A percentile compares a stretch with the other conserved stretches of the same genome.
Conservation (phyloP, 2,888 invertebrate species). For the Ichneumoninae sp. region DNA sequence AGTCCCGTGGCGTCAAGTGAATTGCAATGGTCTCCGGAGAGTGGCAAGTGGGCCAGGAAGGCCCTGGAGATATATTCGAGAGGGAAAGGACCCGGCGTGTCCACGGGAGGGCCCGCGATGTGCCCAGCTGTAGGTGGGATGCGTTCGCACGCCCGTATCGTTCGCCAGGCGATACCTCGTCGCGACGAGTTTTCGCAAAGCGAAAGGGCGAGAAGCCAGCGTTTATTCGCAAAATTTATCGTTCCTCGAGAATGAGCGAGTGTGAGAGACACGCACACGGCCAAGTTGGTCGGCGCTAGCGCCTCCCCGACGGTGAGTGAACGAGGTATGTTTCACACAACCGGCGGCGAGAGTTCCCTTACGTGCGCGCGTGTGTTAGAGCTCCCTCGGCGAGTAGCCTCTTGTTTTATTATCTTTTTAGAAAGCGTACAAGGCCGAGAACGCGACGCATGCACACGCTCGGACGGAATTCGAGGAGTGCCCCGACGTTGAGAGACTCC, state of each 20-base stretch:
- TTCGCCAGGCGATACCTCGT: conserved; percentile 20
- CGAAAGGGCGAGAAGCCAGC: conserved; percentile 36
- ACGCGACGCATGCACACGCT: conserved; percentile 23
- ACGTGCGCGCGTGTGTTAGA: not conserved
- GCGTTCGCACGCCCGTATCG: conserved; percentile 36
- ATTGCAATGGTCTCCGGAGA: not conserved
- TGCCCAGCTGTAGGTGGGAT: conserved; percentile 32
- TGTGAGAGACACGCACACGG: not conserved
- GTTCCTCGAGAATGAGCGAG: not conserved
- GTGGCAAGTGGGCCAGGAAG: conserved; percentile 4
- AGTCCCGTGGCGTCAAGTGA: not conserved
- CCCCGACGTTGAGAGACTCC: conserved; percentile 59
- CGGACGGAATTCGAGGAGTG: conserved; percentile 70
- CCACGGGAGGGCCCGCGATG: conserved; percentile 6
- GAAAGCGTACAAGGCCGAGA: conserved; percentile 72
- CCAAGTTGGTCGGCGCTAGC: conserved; percentile 5
- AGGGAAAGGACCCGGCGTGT: conserved; percentile 21
- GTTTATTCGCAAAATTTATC: conserved; percentile 23
- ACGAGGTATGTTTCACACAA: conserved; percentile 7
- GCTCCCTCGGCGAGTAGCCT: conserved; percentile 29
- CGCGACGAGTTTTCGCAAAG: conserved; percentile 27
- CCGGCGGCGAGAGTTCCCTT: not conserved
- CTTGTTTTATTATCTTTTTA: conserved; percentile 72
- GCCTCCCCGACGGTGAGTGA: conserved; percentile 4
- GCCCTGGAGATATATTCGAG: not conserved